Base-by-base conservation (phyloP, 2,888 invertebrate species). In the Salticus scenicus region DNA sequence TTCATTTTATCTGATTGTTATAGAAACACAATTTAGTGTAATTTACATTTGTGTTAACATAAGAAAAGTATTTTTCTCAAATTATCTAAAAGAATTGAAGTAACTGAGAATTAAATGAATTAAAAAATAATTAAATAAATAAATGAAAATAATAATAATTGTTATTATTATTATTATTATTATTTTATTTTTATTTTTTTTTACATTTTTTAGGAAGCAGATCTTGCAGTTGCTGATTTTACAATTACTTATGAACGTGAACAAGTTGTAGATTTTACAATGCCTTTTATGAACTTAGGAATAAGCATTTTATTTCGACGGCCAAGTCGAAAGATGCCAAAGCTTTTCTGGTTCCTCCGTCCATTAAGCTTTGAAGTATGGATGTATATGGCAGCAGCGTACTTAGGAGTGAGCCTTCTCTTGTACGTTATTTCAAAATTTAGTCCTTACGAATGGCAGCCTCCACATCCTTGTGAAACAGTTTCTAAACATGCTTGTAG, bases 361-460 rank as follows among this genome's bases (percentile, higher is more conserved):
- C 93, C 93, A 27, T 89, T 93, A 73, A 92, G 92, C 79, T 90
- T 91, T n/a, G 92, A 92, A 89, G 93, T 89, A n/a, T 89, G 89
- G 89, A 88, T 89, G 70, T 89, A 89, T 63, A 83, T 89, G 81
- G 88, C 89, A 1, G 89, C 89, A n/a, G 89, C 89, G 8, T 89
- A 89, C 81, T 70, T 89, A 37, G 88, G 88, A 37, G 88, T 89
- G 1, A 88, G 88, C 71, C 57, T 89, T 14, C 87, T 89, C 0
- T 87, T 89, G 10, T 98, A 97, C 91, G 95, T 98, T 87, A 93
- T 98, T 66, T 98, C 98, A 78, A 89, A 92, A 87, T 92, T 92
- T 88, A 91, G 90, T 57, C 92, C 92, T 1, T 92, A 92, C 87
- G 92, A 92, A 89, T 90, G 90, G 90, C 70, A 80, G 24, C 71